phyloP scores from a whole-genome alignment of 1,140 invertebrate genomes.

The Ladona fulva region DNA sequence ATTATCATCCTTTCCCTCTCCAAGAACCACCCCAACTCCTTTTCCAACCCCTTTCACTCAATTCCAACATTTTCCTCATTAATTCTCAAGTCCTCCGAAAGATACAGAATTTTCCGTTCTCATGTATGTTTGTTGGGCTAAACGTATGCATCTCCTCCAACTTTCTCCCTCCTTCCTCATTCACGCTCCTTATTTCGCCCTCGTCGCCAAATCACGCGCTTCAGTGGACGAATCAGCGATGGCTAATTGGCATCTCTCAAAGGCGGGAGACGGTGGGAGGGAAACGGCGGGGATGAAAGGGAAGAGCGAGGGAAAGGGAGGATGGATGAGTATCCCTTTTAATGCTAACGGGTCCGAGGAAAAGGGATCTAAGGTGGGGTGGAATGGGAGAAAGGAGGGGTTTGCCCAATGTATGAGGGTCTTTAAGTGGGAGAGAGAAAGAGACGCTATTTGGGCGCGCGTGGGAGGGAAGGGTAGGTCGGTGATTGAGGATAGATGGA shows the following conservation, averaged over 20 bases:
- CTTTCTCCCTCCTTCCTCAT: not conserved
- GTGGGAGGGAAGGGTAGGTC: not conserved
- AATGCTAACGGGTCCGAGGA: not conserved
- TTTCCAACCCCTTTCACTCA: too few species aligned
- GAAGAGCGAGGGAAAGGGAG: not conserved
- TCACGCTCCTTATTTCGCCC: not conserved
- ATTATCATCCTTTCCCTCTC: too few species aligned
- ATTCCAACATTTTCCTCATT: too few species aligned
- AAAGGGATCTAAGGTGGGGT: not conserved
- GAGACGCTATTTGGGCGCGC: not conserved
- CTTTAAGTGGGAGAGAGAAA: not conserved
- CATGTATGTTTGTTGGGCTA: too few species aligned
- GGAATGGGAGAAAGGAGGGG: not conserved
- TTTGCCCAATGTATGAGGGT: not conserved
- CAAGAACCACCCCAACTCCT: too few species aligned
- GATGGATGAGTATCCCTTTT: not conserved
- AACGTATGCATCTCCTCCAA: not conserved
- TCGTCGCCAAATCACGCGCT: not conserved
- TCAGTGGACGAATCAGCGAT: constrained; percentile 7
- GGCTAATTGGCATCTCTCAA: constrained; percentile 8
- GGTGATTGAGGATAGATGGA: not conserved
- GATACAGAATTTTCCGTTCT: too few species aligned
- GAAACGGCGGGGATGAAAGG: not conserved
- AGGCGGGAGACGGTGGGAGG: not conserved
- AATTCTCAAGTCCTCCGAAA: too few species aligned